phyloP scores from a whole-genome alignment of 2,113 vertebrate species.

The Nicator chloris region DNA sequence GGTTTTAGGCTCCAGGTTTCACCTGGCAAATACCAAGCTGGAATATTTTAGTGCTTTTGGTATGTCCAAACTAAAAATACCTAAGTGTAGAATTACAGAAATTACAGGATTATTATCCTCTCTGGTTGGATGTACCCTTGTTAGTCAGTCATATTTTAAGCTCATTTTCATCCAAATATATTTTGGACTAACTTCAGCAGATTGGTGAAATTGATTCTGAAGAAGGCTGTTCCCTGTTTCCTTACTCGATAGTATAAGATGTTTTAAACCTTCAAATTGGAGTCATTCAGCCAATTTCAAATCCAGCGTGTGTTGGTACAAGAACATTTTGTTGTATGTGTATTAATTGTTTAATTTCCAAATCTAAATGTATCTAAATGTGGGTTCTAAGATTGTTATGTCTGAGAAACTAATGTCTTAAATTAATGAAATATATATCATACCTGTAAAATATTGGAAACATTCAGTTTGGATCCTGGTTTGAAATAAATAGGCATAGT shows the following conservation, averaged over 20 bases:
- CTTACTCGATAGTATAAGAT: background rate
- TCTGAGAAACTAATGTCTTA: background rate
- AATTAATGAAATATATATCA: background rate
- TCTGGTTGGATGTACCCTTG: background rate
- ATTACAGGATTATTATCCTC: background rate
- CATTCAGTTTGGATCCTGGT: background rate
- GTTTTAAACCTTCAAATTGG: background rate
- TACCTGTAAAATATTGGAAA: background rate
- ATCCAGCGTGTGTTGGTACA: background rate
- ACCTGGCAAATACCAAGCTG: background rate
- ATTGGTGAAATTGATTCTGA: background rate
- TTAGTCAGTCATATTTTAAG: background rate
- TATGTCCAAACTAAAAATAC: background rate
- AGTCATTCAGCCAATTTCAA: background rate
- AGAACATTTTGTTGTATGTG: rapidly evolving
- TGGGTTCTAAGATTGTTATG: background rate
- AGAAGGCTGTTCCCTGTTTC: background rate
- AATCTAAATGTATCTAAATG: background rate
- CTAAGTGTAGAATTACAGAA: background rate
- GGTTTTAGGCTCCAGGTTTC: background rate
- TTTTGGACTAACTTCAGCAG: background rate
- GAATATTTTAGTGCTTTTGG: background rate
- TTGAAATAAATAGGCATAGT: background rate
- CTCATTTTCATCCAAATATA: background rate
- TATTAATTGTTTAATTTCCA: background rate